These are phyloP conservation scores for Myotis yumanensis DNA, from an alignment of 2,113 vertebrate genomes.

Conservation along the genomic window DNA sequence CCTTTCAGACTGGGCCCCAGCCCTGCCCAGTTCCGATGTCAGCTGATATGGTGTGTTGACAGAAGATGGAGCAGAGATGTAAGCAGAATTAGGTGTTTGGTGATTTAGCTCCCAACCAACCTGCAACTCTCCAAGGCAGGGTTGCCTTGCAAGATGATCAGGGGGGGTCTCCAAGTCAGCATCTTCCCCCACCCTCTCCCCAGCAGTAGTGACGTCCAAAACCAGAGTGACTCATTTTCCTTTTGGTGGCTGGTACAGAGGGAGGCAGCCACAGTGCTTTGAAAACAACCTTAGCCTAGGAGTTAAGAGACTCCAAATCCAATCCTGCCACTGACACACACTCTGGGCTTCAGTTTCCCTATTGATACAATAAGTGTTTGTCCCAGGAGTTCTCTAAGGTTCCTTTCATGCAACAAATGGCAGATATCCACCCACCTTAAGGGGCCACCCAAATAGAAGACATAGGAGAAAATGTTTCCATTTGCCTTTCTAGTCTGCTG, in stretches of 20 bases:
- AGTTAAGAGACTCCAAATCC: constrained; percentile 4
- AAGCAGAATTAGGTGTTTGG: constrained; percentile 1
- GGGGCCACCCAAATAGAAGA: background rate
- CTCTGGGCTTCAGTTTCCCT: constrained; percentile 33
- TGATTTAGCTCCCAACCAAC: background rate
- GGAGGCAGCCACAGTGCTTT: constrained; percentile 21
- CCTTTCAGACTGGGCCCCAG: background rate
- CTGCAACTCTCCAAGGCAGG: background rate
- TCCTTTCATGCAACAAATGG: background rate
- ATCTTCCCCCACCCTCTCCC: background rate
- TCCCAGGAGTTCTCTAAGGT: background rate
- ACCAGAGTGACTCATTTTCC: constrained; percentile 51
- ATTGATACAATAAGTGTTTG: background rate
- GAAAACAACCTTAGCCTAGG: constrained; percentile 5
- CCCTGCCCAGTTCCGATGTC: background rate
- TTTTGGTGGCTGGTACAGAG: background rate
- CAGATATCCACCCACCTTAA: background rate
- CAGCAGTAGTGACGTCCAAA: constrained; percentile 16
- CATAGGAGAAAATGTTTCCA: background rate
- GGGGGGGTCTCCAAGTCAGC: constrained; percentile 42
- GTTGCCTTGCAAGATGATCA: background rate
- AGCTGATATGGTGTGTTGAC: constrained; percentile 8
- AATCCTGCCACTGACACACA: background rate
- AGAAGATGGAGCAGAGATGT: background rate
- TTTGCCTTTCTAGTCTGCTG: constrained; percentile 43